These are phyloP conservation scores for Drusus annulatus DNA, from an alignment of 1,140 invertebrate genomes.

Conservation along the genomic window DNA sequence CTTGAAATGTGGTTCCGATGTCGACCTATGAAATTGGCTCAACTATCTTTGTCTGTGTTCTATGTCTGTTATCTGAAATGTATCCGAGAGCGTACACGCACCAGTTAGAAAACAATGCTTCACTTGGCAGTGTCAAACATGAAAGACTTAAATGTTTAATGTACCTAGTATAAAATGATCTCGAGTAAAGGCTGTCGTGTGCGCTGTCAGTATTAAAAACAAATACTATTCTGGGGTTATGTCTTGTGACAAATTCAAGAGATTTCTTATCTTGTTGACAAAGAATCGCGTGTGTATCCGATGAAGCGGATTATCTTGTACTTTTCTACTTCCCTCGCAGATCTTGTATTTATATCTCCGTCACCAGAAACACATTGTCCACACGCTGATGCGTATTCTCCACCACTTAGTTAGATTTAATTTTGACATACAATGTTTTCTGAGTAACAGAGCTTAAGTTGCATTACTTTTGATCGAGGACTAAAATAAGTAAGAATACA, in stretches of 20 bases:
- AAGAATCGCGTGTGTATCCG: conserved; percentile 34
- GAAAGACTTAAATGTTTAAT: too few relatives aligned
- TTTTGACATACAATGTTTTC: background rate
- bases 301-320: conserved; percentile 18
- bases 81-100: background rate
- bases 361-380: background rate
- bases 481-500: conserved; percentile 1
- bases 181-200: background rate
- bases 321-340: background rate
- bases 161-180: too few relatives aligned
- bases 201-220: background rate
- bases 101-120: background rate
- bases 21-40: background rate
- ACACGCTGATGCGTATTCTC: background rate
- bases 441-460: background rate
- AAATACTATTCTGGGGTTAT: conserved; percentile 16
- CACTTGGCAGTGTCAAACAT: background rate
- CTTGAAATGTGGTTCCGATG: background rate
- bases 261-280: conserved; percentile 30
- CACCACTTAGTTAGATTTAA: background rate
- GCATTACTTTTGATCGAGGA: background rate
- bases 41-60: conserved; percentile 22
- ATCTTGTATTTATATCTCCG: background rate
- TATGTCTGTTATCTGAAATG: conserved; percentile 13
- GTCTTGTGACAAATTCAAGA: conserved; percentile 6